A percentile compares a stretch with the other conserved stretches of the same genome.
Evolutionary conservation across 2,888 invertebrate genomes (phyloP).

Genomic region (Zonitis immaculata): DNA sequence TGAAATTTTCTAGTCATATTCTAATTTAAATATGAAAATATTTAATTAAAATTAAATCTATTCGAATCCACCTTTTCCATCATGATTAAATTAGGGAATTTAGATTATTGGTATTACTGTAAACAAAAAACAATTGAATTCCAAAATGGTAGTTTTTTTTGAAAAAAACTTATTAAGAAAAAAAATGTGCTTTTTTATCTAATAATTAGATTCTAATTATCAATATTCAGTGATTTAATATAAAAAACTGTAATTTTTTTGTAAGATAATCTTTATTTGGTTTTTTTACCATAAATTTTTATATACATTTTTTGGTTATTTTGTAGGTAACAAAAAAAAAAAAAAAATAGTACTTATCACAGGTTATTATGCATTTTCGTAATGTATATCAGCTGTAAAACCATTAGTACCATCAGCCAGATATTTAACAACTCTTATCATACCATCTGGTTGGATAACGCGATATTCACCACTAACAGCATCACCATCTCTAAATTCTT

Average conservation of each 20-base stretch:
- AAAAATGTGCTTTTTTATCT: no score
- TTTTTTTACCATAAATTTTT: no score
- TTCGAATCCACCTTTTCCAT: no score
- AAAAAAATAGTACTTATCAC: not conserved
- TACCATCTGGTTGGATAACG: slow-evolving; percentile 70
- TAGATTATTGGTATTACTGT: not conserved
- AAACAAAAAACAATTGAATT: not conserved
- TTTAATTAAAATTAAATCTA: not conserved
- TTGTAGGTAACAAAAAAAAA: not conserved
- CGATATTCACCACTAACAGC: slow-evolving; percentile 68
- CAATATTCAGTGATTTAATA: no score
- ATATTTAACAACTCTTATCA: slow-evolving; percentile 66
- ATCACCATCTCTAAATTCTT: slow-evolving; percentile 68
- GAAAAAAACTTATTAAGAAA: no score
- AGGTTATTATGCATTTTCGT: slow-evolving; percentile 19
- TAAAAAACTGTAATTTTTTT: no score
- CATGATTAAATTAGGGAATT: no score
- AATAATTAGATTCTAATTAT: no score
- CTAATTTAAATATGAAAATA: not conserved
- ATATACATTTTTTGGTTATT: not conserved
- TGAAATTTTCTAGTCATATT: not conserved
- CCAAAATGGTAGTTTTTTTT: not conserved
- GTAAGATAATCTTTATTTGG: no score
- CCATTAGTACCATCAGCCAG: slow-evolving; percentile 70
- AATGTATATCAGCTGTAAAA: slow-evolving; percentile 58